A percentile compares a stretch with the other conserved stretches of the same genome.
Conservation (phyloP, 2,888 invertebrate species). For the Boloria euphrosyne region DNA sequence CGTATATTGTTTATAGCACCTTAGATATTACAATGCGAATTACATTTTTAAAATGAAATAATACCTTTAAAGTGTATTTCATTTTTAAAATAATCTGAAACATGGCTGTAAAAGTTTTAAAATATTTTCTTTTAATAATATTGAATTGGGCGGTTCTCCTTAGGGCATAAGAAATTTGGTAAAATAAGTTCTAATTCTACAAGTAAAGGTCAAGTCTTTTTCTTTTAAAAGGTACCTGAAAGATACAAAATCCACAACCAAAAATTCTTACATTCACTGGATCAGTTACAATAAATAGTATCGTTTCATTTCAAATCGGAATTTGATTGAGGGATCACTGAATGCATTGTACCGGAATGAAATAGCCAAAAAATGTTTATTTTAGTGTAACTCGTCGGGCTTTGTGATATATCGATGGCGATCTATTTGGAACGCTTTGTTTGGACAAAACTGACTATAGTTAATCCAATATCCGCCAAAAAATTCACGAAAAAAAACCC, state of each 20-base stretch:
- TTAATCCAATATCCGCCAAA: slow-evolving; percentile 23
- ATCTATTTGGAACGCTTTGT: slow-evolving; percentile 35
- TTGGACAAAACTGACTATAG: slow-evolving; percentile 19
- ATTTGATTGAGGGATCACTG: slow-evolving; percentile 41
- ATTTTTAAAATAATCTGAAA: too few relatives aligned
- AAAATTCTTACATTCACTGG: slow-evolving; percentile 15
- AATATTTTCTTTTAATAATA: too few relatives aligned
- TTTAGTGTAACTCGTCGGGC: slow-evolving; percentile 35
- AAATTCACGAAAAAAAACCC: slow-evolving; percentile 15
- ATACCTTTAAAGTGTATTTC: too few relatives aligned
- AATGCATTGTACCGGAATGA: slow-evolving; percentile 37
- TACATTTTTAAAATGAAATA: too few relatives aligned
- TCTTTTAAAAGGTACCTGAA: slow-evolving; percentile 21
- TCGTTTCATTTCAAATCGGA: slow-evolving; percentile 36
- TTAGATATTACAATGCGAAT: too few relatives aligned
- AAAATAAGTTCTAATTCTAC: too few relatives aligned
- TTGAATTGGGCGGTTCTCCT: slow-evolving; percentile 10
- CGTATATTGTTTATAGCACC: too few relatives aligned
- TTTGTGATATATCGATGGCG: slow-evolving; percentile 33
- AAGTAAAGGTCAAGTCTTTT: background rate
- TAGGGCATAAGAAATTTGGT: too few relatives aligned
- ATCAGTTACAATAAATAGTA: slow-evolving; percentile 33
- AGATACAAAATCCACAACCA: slow-evolving; percentile 26
- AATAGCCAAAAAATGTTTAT: slow-evolving; percentile 40
- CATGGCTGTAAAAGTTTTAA: too few relatives aligned